Base-by-base conservation (phyloP, 2,797 vertebrate genomes). In the Sternotherus odoratus region DNA sequence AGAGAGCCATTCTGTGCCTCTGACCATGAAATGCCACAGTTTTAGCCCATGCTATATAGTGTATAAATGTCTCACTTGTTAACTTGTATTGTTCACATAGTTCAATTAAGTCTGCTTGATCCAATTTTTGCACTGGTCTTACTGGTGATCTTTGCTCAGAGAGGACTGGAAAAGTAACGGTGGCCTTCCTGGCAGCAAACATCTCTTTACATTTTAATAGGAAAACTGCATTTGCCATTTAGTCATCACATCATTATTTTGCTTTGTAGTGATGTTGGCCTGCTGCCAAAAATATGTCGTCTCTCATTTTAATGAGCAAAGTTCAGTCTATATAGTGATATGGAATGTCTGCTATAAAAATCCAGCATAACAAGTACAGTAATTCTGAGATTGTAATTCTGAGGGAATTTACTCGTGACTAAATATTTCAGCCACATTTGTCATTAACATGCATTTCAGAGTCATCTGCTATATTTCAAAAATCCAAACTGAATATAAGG, bases 281-380 rank as follows among this genome's bases (percentile, higher is more conserved):
- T 93, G 0, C 24, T 85, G 48, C 39, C 53, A 84, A 53, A 87
- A 96, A 79, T 69, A 15, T 9, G 88, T 4, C 43, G 13, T 2
- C 5, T 91, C 78, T 95, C 51, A 5, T 5, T 92, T 94, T 92
- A 30, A 23, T 46, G 77, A 17, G 28, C 21, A 94, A 92, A 72
- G 33, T 3, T 39, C 77, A 57, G 81, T 83, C 43, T 6, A 28
- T 30, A 3, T 1, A 79, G 5, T 8, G 74, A 85, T 5, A 79
- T 69, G 79, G 49, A 88, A 57, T 53, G 3, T 33, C 78, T 83
- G 74, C 50, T 82, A 0, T 54, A 5, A 15, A 83, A 48, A 36
- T 24, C 17, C 79, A 57, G 60, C 80, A 88, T 30, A 75, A 89
- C 92, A 56, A 92, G 53, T 66, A 3, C 19, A 86, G 3, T 93